These are phyloP conservation scores for Propithecus perrieri DNA, from an alignment of 2,797 vertebrate species.

Conservation along the genomic window DNA sequence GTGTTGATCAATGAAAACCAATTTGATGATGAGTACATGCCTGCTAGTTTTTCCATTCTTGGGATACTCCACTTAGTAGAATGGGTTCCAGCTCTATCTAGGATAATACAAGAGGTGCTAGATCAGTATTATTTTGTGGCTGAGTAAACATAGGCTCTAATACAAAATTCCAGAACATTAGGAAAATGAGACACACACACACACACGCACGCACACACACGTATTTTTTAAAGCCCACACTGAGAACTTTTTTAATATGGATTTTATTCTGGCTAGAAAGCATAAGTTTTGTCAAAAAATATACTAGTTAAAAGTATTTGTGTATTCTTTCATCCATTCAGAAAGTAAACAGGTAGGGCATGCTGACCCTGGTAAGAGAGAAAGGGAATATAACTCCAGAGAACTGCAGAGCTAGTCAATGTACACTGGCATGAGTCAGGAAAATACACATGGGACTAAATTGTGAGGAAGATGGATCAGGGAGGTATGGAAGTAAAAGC, in stretches of 20 bases:
- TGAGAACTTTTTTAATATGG: background rate
- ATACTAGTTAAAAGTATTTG: background rate
- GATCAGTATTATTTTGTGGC: too few species aligned
- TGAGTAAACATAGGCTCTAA: background rate
- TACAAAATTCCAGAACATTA: background rate
- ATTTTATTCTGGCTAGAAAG: background rate
- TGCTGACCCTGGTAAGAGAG: background rate
- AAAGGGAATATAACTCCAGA: background rate
- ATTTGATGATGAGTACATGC: too few species aligned
- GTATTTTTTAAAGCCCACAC: background rate
- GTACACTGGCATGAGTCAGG: background rate
- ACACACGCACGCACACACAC: background rate
- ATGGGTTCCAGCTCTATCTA: too few species aligned
- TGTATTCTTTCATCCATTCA: background rate
- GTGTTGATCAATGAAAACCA: too few species aligned
- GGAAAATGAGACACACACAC: background rate
- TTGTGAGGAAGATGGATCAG: background rate
- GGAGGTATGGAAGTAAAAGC: background rate
- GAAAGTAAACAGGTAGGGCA: background rate
- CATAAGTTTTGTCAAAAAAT: background rate
- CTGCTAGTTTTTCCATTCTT: too few species aligned
- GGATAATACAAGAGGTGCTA: too few species aligned
- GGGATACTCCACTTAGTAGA: too few species aligned
- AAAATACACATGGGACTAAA: background rate
- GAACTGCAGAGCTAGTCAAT: background rate